These are phyloP conservation scores for Hydroisotoma schaefferi DNA, from an alignment of 2,888 invertebrate species.

Conservation along the genomic window DNA sequence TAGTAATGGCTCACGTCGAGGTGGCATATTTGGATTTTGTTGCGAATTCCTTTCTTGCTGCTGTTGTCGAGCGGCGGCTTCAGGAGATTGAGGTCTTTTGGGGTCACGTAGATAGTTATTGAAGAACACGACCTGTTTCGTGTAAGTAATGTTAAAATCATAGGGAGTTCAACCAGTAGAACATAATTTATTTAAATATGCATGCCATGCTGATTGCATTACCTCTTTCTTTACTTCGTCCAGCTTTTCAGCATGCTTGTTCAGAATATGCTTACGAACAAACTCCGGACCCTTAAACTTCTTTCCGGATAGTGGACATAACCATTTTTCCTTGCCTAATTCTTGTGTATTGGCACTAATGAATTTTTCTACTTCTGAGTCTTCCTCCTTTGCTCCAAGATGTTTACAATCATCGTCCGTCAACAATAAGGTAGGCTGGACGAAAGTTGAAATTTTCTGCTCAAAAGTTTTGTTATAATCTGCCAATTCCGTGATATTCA, in stretches of 20 bases:
- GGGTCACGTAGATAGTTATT: constrained; percentile 93
- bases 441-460: constrained; percentile 82
- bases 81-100: constrained; percentile 85
- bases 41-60: constrained; percentile 46
- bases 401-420: constrained; percentile 73
- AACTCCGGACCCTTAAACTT: constrained; percentile 99
- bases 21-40: constrained; percentile 45
- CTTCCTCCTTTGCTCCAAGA: constrained; percentile 75
- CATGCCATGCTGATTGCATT: constrained; percentile 14
- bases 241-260: constrained; percentile 94
- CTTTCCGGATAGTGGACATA: constrained; percentile 93
- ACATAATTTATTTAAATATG: no score
- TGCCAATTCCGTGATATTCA: constrained; percentile 67
- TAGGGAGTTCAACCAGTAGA: background rate
- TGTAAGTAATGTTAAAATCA: background rate
- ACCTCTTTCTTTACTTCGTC: constrained; percentile 95
- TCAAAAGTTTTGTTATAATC: constrained; percentile 79
- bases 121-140: constrained; percentile 76
- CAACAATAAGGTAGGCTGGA: constrained; percentile 69
- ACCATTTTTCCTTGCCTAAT: constrained; percentile 95
- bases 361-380: constrained; percentile 85
- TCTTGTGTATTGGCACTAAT: constrained; percentile 95
- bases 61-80: constrained; percentile 50
- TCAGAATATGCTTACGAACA: constrained; percentile 95
- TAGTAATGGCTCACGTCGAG: constrained; percentile 41